Conservation (phyloP, 2,888 invertebrate species). For the Prenolepis imparis region DNA sequence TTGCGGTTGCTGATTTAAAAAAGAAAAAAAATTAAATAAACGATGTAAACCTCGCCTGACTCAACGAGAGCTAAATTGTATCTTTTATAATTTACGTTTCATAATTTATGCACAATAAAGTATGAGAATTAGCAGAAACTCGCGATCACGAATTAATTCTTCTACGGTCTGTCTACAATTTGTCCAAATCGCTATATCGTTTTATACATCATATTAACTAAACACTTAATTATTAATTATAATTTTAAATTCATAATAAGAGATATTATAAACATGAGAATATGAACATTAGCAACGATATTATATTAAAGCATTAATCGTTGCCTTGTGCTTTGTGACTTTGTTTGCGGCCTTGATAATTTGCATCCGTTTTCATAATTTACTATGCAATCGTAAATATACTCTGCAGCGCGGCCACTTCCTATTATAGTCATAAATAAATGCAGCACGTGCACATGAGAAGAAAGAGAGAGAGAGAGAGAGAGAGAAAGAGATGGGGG, state of each 20-base stretch:
- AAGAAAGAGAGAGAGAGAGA: not conserved
- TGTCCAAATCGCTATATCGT: not conserved
- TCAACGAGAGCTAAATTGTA: constrained; percentile 21
- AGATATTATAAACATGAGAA: constrained; percentile 6
- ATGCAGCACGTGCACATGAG: constrained; percentile 5
- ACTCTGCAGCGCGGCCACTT: not conserved
- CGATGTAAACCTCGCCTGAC: constrained; percentile 10
- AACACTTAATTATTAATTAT: constrained; percentile 4
- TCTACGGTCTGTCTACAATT: not conserved
- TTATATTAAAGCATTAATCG: not conserved
- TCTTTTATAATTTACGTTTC: not conserved
- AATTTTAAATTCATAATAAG: not conserved
- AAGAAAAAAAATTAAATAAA: constrained; percentile 37
- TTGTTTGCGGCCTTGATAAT: not conserved
- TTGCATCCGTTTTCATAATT: constrained; percentile 13
- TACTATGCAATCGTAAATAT: constrained; percentile 6
- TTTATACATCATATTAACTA: not conserved
- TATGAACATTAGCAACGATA: constrained; percentile 4
- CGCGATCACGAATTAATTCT: constrained; percentile 6
- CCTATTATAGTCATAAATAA: constrained; percentile 38
- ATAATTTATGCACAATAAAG: not conserved
- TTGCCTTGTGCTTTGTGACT: not conserved
- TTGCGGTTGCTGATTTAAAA: not conserved
- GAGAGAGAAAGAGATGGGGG: not conserved
- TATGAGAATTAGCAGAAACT: not conserved